Base-by-base conservation (phyloP, 2,888 invertebrate species). In the Drosophila merina region DNA sequence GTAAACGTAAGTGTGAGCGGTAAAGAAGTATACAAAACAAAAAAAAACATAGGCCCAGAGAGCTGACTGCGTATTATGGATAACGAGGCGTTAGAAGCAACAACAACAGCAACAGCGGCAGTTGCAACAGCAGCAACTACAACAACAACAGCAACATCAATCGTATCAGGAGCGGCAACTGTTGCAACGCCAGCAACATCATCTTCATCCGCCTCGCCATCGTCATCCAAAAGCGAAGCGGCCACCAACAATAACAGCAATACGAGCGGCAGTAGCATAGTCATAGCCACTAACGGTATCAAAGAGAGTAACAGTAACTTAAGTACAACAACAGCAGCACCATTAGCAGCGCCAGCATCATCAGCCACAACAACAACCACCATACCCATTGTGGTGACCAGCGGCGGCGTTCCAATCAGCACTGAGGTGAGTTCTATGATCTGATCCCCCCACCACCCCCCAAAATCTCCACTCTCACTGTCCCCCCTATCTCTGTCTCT, bases 281-380 rank as follows among this genome's bases (percentile, higher is more conserved):
- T 77, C 79, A 70, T 71, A 86, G 79, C 90, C 81, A 88, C 88
- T 86, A 91, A 91, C 87, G 91, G 91, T 74, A 90, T 91, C 68
- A 90, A 88, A 88, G 91, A 91, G 78, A 91, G 89, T 86, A 91
- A 86, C 79, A 90, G 86, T 86, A 90, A 88, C 83, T 89, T 85
- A 82, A 88, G 89, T 83, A 88, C 88, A 83, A 76, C 82, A 80
- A 71, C 82, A 79, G 33, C 79, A 56, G 54, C 86, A 77, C 60
- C 82, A 58, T 51, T 75, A 55, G 36, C 75, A 74, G 9, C 67
- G 60, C 42, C 63, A 59, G 45, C 72, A 56, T 14, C 66, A 55
- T 10, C 60, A 62, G 25, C 72, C 74, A 67, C 87, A 82, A 72
- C 82, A 71, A 79, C 63, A 67, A 72, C 74, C 72, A 74, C 71